Evolutionary conservation across 1,140 invertebrate species (phyloP).

Genomic region (Venustaconcha ellipsiformis): DNA sequence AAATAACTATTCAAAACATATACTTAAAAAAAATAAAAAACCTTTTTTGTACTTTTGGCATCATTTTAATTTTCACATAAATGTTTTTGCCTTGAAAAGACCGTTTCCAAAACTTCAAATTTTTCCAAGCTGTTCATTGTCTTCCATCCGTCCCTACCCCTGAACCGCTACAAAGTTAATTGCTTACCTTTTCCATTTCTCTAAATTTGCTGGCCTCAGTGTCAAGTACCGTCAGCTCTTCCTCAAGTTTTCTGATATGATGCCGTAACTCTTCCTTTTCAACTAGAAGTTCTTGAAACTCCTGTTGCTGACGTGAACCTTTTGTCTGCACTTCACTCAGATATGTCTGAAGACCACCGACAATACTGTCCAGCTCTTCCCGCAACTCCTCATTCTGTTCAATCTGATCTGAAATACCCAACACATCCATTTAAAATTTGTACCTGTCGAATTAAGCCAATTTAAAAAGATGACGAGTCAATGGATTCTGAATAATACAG

Average conservation of each 20-base stretch:
- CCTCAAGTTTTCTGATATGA: slow-evolving; percentile 53
- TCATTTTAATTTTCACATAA: too few species aligned
- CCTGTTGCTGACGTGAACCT: slow-evolving; percentile 49
- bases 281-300: slow-evolving; percentile 51
- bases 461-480: too few species aligned
- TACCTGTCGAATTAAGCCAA: too few species aligned
- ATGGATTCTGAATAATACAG: too few species aligned
- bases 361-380: slow-evolving; percentile 60
- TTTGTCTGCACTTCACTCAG: slow-evolving; percentile 58
- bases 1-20: too few species aligned
- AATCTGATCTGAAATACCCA: slow-evolving; percentile 45
- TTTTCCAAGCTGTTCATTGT: too few species aligned
- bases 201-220: slow-evolving; percentile 34
- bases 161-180: not conserved
- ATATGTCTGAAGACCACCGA: slow-evolving; percentile 60
- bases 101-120: too few species aligned
- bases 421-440: not conserved
- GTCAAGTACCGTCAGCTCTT: slow-evolving; percentile 50
- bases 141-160: not conserved
- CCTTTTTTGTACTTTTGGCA: too few species aligned
- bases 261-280: slow-evolving; percentile 53
- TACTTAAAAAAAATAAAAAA: too few species aligned
- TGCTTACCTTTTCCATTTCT: slow-evolving; percentile 35
- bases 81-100: too few species aligned
- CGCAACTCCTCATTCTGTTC: slow-evolving; percentile 59